Base-by-base conservation (phyloP, 2,797 vertebrate genomes). In the Tachyglossus aculeatus region DNA sequence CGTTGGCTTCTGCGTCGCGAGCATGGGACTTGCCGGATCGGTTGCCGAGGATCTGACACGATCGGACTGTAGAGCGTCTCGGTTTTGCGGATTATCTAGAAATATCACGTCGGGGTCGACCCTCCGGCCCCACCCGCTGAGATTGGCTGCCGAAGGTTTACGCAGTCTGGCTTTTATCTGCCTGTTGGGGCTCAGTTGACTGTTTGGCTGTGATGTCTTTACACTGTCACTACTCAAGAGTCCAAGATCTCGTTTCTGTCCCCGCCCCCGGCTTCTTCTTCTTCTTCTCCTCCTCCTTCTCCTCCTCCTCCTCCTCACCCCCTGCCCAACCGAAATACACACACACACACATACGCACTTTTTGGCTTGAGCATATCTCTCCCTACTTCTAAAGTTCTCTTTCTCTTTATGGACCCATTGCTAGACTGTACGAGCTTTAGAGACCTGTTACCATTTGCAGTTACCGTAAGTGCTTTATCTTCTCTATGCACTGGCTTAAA, bases 391-490 rank as follows among this genome's bases (percentile, higher is more conserved):
- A n/a, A n/a, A n/a, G n/a, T 8, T 82, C 37, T 81, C 0, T 85
- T 66, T 68, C 74, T 83, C 88, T 85, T 86, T 90, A 86, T 86
- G 91, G 78, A 91, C 87, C 84, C 92, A 93, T 89, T 86, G 86
- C 88, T 92, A 73, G 86, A 85, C 77, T 83, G 67, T 88, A 79
- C 71, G 90, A 94, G 94, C 94, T 95, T 94, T 94, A 94, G 87
- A 85, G 89, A 94, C 93, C 94, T 91, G 88, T 93, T 94, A 91
- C 93, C 91, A 93, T 96, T 95, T 95, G 95, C 94, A 88, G 94
- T 95, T 95, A 96, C 98, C 98, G 93, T 94, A 99, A 99, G 98
- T 99, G 98, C 98, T 98, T 99, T 98, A 98, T 93, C 94, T 95
- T 94, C 95, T 95, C 97, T 98, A 97, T 98, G 97, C 96, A 98